Percentiles rank a stretch among this genome's conserved stretches.
These are phyloP conservation scores for Pocillopora meandrina DNA, from an alignment of 92 coral and sea anemone species.

Conservation along the genomic window DNA sequence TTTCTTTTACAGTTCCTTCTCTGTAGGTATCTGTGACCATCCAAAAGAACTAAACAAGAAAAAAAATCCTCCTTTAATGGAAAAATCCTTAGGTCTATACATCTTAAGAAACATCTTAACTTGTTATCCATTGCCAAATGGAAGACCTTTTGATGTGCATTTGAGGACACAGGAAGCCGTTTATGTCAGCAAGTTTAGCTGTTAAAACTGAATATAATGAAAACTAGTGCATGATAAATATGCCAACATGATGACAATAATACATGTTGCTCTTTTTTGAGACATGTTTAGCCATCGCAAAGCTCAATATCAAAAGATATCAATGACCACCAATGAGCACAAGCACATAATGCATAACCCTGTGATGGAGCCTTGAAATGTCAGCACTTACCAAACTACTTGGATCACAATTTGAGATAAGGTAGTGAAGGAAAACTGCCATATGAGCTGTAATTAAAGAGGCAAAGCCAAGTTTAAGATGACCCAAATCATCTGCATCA, in stretches of 20 bases:
- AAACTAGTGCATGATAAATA: too few relatives aligned
- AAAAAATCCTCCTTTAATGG: not conserved
- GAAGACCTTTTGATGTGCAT: too few relatives aligned
- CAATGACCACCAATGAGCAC: not conserved
- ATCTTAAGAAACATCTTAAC: not conserved
- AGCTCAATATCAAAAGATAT: not conserved
- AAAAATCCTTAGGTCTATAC: too few relatives aligned
- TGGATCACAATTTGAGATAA: conserved; percentile 97
- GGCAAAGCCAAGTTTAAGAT: not conserved
- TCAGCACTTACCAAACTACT: conserved; percentile 86
- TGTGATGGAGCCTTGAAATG: too few relatives aligned
- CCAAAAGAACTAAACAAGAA: conserved; percentile 88
- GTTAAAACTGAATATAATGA: too few relatives aligned
- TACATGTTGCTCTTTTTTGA: too few relatives aligned
- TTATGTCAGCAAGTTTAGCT: too few relatives aligned
- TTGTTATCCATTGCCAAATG: too few relatives aligned
- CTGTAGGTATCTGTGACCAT: conserved; percentile 95
- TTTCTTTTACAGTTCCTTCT: conserved; percentile 93
- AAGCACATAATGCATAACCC: too few relatives aligned
- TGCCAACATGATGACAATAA: too few relatives aligned
- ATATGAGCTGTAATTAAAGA: conserved; percentile 80
- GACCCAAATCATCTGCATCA: not conserved
- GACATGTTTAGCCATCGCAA: too few relatives aligned
- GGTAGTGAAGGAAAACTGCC: conserved; percentile 96
- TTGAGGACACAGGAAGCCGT: too few relatives aligned